These are phyloP conservation scores for Drosophila parabipectinata DNA, from an alignment of 1,140 invertebrate genomes.

Conservation along the genomic window DNA sequence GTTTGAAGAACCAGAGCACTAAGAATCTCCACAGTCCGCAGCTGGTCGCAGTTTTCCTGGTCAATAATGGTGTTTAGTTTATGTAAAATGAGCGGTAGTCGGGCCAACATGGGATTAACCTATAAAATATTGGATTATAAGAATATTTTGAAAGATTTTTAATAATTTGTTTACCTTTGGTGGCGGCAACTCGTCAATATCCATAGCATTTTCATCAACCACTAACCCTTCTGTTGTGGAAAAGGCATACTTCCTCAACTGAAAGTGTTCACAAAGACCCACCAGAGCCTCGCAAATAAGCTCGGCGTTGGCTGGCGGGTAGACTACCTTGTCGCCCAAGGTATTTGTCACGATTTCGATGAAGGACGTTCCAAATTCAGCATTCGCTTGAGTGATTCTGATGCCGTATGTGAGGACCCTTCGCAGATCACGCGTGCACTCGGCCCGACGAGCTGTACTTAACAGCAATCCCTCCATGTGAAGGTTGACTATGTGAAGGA, in stretches of 20 bases:
- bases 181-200: constrained; percentile 50
- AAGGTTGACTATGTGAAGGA: constrained; percentile 78
- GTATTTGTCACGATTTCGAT: constrained; percentile 73
- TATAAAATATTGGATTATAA: neutral
- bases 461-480: constrained; percentile 81
- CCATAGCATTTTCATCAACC: constrained; percentile 52
- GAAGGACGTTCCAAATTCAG: constrained; percentile 69
- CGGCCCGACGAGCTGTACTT: constrained; percentile 65
- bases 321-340: constrained; percentile 69
- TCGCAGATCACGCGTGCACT: constrained; percentile 60
- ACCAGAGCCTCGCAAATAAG: constrained; percentile 77
- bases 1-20: constrained; percentile 90
- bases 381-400: constrained; percentile 66
- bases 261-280: constrained; percentile 80
- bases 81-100: constrained; percentile 71
- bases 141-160: neutral
- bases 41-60: constrained; percentile 39
- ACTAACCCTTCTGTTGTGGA: constrained; percentile 14
- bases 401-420: constrained; percentile 75
- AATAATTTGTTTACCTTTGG: constrained; percentile 33
- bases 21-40: constrained; percentile 76
- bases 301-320: constrained; percentile 66
- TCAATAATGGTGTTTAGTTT: constrained; percentile 75
- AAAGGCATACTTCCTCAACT: constrained; percentile 69
- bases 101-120: constrained; percentile 72